Percentiles rank a stretch among this genome's conserved stretches.
phyloP scores from a whole-genome alignment of 2,113 vertebrate species.

The Hyperoodon ampullatus region DNA sequence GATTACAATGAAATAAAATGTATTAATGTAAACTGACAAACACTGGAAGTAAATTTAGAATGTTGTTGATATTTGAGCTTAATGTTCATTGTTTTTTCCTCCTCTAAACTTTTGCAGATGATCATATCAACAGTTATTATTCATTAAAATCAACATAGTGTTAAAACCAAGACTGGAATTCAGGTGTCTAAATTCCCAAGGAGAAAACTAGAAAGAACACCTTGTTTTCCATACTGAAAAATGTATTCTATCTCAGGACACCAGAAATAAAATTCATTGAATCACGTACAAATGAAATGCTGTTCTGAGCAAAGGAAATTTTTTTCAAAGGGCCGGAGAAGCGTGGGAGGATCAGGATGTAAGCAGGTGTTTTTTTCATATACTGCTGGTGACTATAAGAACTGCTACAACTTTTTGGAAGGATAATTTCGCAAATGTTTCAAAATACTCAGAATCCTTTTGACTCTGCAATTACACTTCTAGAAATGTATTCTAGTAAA shows the following conservation, averaged over 20 bases:
- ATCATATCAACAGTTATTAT: not conserved
- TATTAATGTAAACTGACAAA: not conserved
- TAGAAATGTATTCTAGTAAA: conserved; percentile 31
- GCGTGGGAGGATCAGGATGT: not conserved
- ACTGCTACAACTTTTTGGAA: not conserved
- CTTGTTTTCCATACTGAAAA: not conserved
- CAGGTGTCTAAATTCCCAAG: not conserved
- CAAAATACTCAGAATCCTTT: not conserved
- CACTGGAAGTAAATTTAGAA: not conserved
- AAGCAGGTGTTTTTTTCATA: not conserved
- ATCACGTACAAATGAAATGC: not conserved
- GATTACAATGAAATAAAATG: not conserved
- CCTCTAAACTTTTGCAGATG: not conserved
- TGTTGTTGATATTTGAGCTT: not conserved
- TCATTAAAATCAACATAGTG: not conserved
- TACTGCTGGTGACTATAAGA: not conserved
- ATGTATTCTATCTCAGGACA: not conserved
- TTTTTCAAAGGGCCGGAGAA: not conserved
- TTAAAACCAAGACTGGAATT: not conserved
- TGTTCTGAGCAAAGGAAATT: not conserved
- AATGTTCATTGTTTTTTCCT: not conserved
- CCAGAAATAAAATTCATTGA: not conserved
- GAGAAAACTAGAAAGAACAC: conserved; percentile 12
- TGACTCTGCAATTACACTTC: not conserved
- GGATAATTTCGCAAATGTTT: not conserved